A percentile compares a stretch with the other conserved stretches of the same genome.
Evolutionary conservation across 2,797 vertebrate genomes (phyloP).

Genomic region (Aselliscus stoliczkanus): DNA sequence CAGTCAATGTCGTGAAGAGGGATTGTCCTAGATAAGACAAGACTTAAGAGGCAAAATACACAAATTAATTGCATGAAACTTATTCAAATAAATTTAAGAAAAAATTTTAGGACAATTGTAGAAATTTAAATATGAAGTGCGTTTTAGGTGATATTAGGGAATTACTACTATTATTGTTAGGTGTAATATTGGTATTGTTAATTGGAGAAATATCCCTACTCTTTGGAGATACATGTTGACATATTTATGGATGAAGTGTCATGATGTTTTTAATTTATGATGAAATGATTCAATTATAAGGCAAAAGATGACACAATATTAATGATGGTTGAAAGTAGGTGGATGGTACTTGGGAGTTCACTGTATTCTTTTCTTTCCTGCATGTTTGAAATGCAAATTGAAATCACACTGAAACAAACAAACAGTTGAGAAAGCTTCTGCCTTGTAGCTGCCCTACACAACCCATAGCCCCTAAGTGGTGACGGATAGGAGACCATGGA

Average conservation of each 20-base stretch:
- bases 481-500: neutral
- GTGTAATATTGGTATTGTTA: neutral
- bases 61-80: neutral
- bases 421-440: neutral
- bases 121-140: conserved; percentile 41
- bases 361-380: conserved; percentile 1
- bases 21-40: neutral
- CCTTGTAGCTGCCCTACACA: neutral
- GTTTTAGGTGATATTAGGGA: conserved; percentile 8
- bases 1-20: neutral
- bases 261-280: conserved; percentile 23
- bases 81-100: too few relatives aligned
- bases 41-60: neutral
- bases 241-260: neutral
- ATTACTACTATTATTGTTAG: conserved; percentile 39
- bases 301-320: neutral
- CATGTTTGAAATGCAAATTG: conserved; percentile 8
- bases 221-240: neutral
- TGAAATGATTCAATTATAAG: neutral
- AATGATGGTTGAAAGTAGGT: neutral
- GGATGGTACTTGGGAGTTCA: neutral
- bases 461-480: neutral
- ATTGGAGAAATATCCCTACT: conserved; percentile 19
- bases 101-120: conserved; percentile 2
- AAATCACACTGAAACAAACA: neutral